Evolutionary conservation across 2,113 vertebrate species (phyloP), one percentile per base, ranked within the genome.

Genomic region (Lycocorax pyrrhopterus): DNA sequence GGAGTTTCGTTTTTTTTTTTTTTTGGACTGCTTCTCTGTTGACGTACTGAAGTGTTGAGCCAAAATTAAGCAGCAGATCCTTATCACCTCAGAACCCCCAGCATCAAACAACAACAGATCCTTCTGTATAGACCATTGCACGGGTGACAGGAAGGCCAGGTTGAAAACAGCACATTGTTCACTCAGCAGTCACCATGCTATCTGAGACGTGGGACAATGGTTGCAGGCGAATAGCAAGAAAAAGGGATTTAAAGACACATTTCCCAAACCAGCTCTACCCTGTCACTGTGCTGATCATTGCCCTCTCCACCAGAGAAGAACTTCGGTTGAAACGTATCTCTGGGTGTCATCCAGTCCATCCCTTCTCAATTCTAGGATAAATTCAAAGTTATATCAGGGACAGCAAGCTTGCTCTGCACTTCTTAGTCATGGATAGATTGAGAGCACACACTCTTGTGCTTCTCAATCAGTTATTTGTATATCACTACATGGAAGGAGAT

Each of bases 51-150:
- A 47, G 8, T 10, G 4, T n/a, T 62, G 41, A 66, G 22, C n/a
- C 29, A 49, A 89, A 91, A 68, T 43, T 18, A 64, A 73, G 47
- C 4, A 66, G 15, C 10, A 74, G 46, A 58, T n/a, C 17, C 68
- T 83, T 76, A n/a, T 10, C 8, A 20, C 32, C 18, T 49, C 55
- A 80, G 23, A 49, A 84, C 29, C 10, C 7, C 29, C 62, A 75
- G 62, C 13, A 49, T 5, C 17, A 22, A 26, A 32, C 10, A 41
- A 26, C 17, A 73, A 41, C 23, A n/a, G 5, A 30, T 27, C 29
- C 43, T 83, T 94, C 1, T 0, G 4, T 29, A 12, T 3, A 67
- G 21, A 83, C 8, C 6, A 1, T 13, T 23, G 5, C 30, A 30
- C 17, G 53, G 29, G 22, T 37, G 35, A 53, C n/a, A 73, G 73